These are phyloP conservation scores for Choloepus didactylus DNA, from an alignment of 2,797 vertebrate genomes.

Conservation along the genomic window DNA sequence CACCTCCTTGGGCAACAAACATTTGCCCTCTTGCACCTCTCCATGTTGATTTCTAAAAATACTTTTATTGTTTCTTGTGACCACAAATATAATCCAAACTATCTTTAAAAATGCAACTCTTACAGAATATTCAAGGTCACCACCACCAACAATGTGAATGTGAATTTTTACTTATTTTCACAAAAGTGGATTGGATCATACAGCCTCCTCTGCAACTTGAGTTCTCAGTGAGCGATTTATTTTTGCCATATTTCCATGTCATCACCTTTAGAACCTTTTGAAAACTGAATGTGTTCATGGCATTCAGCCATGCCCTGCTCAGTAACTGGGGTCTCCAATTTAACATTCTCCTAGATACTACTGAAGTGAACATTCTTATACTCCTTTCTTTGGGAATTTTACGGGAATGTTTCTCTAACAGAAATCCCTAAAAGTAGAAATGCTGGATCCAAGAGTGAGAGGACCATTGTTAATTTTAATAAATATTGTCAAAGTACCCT, in stretches of 20 bases:
- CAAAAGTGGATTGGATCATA: neutral
- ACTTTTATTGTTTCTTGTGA: neutral
- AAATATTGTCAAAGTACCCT: neutral
- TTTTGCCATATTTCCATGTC: neutral
- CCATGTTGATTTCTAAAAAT: constrained; percentile 21
- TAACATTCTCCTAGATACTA: neutral
- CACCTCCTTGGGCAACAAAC: neutral
- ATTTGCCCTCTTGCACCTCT: neutral
- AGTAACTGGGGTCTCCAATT: neutral
- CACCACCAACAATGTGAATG: neutral
- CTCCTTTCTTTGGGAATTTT: neutral
- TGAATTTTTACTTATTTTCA: constrained; percentile 40
- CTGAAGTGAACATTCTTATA: neutral
- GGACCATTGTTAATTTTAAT: neutral
- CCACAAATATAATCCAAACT: neutral
- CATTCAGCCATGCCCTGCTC: neutral
- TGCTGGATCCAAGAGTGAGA: neutral
- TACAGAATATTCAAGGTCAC: neutral
- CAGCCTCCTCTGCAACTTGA: neutral
- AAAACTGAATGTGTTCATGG: neutral
- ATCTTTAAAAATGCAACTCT: constrained; percentile 23
- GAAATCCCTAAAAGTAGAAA: neutral
- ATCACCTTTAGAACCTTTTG: neutral
- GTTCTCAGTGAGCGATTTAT: neutral
- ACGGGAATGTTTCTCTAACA: constrained; percentile 12